Conservation (phyloP, 30 jellyfish, hydroid and myxozoan genomes). For the Aurelia sp. region DNA sequence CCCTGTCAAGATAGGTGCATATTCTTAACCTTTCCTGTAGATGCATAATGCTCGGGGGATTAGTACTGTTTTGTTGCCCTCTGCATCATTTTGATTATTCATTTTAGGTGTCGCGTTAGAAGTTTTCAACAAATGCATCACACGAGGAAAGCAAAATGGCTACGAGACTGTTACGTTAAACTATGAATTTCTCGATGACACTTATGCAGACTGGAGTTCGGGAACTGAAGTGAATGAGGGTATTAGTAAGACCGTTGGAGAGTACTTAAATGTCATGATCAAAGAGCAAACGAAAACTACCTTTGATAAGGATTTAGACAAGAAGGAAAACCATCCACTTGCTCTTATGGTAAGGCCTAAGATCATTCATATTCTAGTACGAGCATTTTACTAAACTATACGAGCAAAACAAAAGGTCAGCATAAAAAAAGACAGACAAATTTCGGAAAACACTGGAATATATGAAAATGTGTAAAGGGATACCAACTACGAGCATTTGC, state of each 20-base stretch:
- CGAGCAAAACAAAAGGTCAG: too few species aligned
- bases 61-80: too few species aligned
- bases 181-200: constrained; percentile 72
- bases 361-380: too few species aligned
- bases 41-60: too few species aligned
- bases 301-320: constrained; percentile 36
- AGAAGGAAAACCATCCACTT: constrained; percentile 58
- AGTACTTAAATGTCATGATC: not conserved
- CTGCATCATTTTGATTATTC: not conserved
- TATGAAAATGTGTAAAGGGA: too few species aligned
- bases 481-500: too few species aligned
- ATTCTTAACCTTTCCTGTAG: too few species aligned
- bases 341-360: constrained; percentile 50
- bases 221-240: constrained; percentile 12
- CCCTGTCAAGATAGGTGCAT: too few species aligned
- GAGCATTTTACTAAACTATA: too few species aligned
- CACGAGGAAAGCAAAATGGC: constrained; percentile 12
- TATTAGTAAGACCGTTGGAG: not conserved
- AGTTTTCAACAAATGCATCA: constrained; percentile 52
- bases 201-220: constrained; percentile 62
- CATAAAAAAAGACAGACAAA: too few species aligned
- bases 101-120: constrained; percentile 41
- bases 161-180: not conserved
- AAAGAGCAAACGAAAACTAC: not conserved
- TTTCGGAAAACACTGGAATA: too few species aligned